phyloP scores from a whole-genome alignment of 2,113 vertebrate species.

The Siniperca chuatsi region DNA sequence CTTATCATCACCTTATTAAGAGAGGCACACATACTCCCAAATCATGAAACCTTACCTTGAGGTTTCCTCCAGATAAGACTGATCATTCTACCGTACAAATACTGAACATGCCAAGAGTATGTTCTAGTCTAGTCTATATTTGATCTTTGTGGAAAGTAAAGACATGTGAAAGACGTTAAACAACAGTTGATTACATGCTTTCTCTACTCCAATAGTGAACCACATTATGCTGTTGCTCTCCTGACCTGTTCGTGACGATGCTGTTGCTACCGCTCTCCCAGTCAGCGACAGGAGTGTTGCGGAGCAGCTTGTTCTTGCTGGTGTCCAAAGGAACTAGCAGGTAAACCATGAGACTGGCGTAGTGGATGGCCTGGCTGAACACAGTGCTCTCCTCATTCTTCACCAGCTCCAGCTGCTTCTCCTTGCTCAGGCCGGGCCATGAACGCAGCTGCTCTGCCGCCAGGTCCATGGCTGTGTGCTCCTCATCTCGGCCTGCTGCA shows the following conservation, averaged over 20 bases:
- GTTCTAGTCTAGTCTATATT: not conserved
- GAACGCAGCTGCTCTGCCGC: constrained; percentile 93
- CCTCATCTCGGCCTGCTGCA: constrained; percentile 68
- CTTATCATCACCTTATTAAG: constrained; percentile 65
- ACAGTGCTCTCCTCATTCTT: constrained; percentile 97
- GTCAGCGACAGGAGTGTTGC: constrained; percentile 88
- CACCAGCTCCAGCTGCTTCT: constrained; percentile 93
- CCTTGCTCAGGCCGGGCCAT: constrained; percentile 92
- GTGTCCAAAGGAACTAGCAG: constrained; percentile 95
- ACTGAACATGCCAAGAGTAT: constrained; percentile 24
- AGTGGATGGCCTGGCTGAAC: constrained; percentile 99
- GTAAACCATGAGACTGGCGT: constrained; percentile 99
- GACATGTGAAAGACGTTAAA: not conserved
- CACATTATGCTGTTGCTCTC: not conserved
- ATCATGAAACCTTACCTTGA: constrained; percentile 50
- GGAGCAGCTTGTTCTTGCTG: constrained; percentile 95
- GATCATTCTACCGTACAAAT: constrained; percentile 56
- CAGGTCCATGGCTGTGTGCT: constrained; percentile 95
- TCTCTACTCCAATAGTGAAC: not conserved
- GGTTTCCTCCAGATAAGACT: constrained; percentile 48
- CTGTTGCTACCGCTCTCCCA: constrained; percentile 99
- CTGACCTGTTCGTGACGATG: constrained; percentile 90
- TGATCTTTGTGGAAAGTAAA: not conserved
- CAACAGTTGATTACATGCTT: not conserved
- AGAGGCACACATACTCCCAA: constrained; percentile 54